Evolutionary conservation across 92 coral and sea anemone genomes (phyloP).

Genomic region (Parazoanthus swiftii): DNA sequence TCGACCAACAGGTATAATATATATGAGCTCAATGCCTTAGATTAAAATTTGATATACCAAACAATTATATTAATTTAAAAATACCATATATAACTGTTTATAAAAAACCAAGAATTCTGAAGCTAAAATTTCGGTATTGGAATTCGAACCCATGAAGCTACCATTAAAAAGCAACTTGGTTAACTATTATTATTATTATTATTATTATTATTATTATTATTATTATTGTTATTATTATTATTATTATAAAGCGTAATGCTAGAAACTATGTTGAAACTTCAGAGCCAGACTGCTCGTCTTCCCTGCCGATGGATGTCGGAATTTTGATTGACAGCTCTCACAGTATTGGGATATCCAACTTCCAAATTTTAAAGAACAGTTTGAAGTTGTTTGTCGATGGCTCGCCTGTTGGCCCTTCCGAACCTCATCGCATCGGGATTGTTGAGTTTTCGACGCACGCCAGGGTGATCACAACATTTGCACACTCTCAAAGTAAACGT

Average conservation of each 20-base stretch:
- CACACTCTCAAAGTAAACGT: conserved; percentile 31
- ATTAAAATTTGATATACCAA: no score
- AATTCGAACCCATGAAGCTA: no score
- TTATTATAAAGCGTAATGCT: not conserved
- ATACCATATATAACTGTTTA: no score
- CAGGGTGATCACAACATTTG: conserved; percentile 17
- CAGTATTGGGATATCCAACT: conserved; percentile 26
- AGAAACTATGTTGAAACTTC: not conserved
- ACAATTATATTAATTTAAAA: no score
- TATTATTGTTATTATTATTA: no score
- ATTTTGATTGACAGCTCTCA: conserved; percentile 36
- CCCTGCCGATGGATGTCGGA: conserved; percentile 20
- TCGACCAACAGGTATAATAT: no score
- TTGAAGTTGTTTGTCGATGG: conserved; percentile 32
- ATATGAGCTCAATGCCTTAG: no score
- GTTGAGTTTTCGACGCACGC: conserved; percentile 18
- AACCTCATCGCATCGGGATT: conserved; percentile 31
- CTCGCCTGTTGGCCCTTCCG: conserved; percentile 16
- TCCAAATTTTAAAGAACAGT: conserved; percentile 20
- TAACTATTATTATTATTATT: not conserved
- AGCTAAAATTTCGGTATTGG: no score
- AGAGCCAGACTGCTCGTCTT: conserved; percentile 29
- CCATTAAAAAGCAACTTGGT: no score
- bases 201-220: no score
- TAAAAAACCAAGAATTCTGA: no score